phyloP scores from a whole-genome alignment of 2,113 vertebrate species.

The Prolemur simus region DNA sequence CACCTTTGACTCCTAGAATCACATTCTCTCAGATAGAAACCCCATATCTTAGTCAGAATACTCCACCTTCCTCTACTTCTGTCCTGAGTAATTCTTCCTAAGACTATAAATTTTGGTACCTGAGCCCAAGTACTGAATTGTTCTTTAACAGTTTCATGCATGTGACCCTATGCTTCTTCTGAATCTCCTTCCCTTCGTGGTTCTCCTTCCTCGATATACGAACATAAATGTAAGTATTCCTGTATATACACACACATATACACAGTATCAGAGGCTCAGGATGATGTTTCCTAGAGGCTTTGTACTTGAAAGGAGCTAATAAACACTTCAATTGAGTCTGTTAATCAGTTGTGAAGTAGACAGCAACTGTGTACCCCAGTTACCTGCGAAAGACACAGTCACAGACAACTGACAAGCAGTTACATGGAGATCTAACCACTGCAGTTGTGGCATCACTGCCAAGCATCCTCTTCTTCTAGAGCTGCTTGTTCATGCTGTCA shows the following conservation, averaged over 20 bases:
- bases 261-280: background rate
- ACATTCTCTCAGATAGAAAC: background rate
- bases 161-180: background rate
- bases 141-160: background rate
- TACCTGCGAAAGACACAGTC: background rate
- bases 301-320: background rate
- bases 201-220: background rate
- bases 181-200: background rate
- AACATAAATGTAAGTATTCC: background rate
- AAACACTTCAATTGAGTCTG: background rate
- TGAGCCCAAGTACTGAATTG: background rate
- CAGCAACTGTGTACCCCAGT: background rate
- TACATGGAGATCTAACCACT: background rate
- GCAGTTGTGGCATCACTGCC: background rate
- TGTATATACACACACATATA: background rate
- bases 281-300: background rate
- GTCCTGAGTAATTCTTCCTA: background rate
- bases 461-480: background rate
- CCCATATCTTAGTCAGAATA: background rate
- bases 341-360: background rate
- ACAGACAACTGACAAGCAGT: background rate
- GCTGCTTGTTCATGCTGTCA: background rate
- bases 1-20: background rate
- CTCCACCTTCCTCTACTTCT: background rate
- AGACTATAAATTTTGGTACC: background rate